Evolutionary conservation across 2,888 invertebrate genomes (phyloP), one percentile per base, ranked within the genome.

Genomic region (Aleiodes alternator): DNA sequence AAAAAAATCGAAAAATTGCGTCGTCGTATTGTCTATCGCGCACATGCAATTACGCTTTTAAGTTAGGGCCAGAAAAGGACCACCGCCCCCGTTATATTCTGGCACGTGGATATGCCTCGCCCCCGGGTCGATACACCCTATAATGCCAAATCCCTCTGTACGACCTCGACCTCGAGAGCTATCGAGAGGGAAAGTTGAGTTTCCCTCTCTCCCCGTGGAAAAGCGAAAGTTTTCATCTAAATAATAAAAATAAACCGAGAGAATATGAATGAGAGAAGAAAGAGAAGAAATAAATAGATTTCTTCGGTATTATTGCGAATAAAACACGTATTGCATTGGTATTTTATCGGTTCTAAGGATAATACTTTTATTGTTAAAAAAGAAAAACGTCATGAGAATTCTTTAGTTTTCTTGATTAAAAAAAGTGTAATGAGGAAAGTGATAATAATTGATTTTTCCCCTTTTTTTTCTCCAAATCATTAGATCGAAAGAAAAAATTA

Each of bases 101-200:
- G 50, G 72, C 71, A 78, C 72, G 78, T 80, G 81, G 80, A 72
- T 23, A 23, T 76, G 76, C 76, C 72, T 72, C 78, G 66, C 75
- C 66, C 73, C 69, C 78, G 76, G 79, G 77, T 80, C 80, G 80
- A 80, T 80, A 80, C 66, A 68, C 79, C 69, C 74, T 69, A 66
- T 64, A 66, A 69, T 74, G 70, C 70, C 66, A 66, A 73, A 59
- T 23, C 50, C 50, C 56, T 66, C 34, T 53, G 55, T 53, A 61
- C 73, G 72, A 66, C 72, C 68, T 72, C 78, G 80, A 81, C 80
- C 82, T 71, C 78, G 78, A 80, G 80, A 80, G 83, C 82, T 82
- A 84, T 81, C 75, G 86, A 84, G 80, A 84, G 84, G 77, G 73
- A 73, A 76, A 80, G 80, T 69, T 76, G 53, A 64, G 76, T 69